These are phyloP conservation scores for Semnopithecus entellus DNA, from an alignment of 2,113 vertebrate genomes.

Conservation along the genomic window DNA sequence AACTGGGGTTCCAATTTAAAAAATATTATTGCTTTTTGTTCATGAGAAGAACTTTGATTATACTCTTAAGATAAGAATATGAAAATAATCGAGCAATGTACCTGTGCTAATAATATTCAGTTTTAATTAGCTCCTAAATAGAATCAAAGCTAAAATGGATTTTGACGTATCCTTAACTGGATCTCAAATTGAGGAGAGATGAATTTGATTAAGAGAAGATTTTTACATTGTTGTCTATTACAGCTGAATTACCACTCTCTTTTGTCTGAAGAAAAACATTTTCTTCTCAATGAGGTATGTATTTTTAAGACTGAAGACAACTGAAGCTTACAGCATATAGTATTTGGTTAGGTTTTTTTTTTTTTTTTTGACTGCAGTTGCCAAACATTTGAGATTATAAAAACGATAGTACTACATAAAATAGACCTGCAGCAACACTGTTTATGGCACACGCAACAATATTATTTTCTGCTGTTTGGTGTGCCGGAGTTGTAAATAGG, in stretches of 20 bases:
- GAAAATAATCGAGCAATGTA: constrained; percentile 10
- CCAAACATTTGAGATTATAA: constrained; percentile 52
- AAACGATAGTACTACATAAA: constrained; percentile 63
- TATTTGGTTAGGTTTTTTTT: not conserved
- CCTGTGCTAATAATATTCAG: not conserved
- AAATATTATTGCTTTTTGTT: constrained; percentile 25
- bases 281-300: constrained; percentile 54
- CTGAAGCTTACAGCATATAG: not conserved
- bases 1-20: constrained; percentile 60
- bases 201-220: constrained; percentile 51
- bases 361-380: constrained; percentile 3
- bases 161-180: constrained; percentile 55
- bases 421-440: constrained; percentile 64
- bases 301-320: constrained; percentile 35
- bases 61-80: constrained; percentile 36
- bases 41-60: constrained; percentile 23
- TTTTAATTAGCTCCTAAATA: constrained; percentile 58
- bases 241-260: constrained; percentile 66
- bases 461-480: constrained; percentile 80
- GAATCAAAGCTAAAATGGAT: constrained; percentile 58
- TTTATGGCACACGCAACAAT: constrained; percentile 76
- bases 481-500: constrained; percentile 80
- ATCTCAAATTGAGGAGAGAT: constrained; percentile 45
- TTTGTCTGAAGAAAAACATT: constrained; percentile 70
- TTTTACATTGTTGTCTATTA: constrained; percentile 63